Evolutionary conservation across 2,888 invertebrate genomes (phyloP), one percentile per base, ranked within the genome.

Genomic region (Falcaria lacertinaria): DNA sequence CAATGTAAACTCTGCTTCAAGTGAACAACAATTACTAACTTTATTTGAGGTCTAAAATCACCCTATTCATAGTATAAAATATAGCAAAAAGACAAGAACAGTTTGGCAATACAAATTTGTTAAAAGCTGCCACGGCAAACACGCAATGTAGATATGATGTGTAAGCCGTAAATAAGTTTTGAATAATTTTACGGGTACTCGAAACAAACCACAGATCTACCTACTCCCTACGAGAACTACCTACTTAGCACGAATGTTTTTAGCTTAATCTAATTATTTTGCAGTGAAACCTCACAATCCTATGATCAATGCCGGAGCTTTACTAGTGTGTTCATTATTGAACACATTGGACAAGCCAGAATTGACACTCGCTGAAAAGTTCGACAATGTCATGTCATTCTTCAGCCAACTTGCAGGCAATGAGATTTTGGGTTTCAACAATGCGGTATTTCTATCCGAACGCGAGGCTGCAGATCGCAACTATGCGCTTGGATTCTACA

Each of bases 221-320:
- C n/a, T n/a, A n/a, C n/a, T n/a, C n/a, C n/a, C n/a, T n/a, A n/a
- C n/a, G n/a, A n/a, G n/a, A n/a, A n/a, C n/a, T n/a, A n/a, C n/a
- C n/a, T n/a, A n/a, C n/a, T n/a, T n/a, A n/a, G n/a, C n/a, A n/a
- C n/a, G n/a, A n/a, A n/a, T n/a, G n/a, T n/a, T 22, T 22, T 22
- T 5, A 22, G 22, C 7, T 7, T 6, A 22, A 22, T 22, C 5
- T 2, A 22, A 41, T 52, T 43, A 50, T 44, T 61, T 71, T 90
- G 41, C 87, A 98, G 98, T 97, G 87, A 98, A 98, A 79, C 99
- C 99, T 0, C 98, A 99, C 83, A 99, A 99, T 87, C 99, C 99
- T 0, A 98, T 99, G 97, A 97, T 99, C 55, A 99, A 99, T 80
- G 97, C 98, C n/a, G 99, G 99, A n/a, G 98, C 98, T 32, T 98